Evolutionary conservation across 2,113 vertebrate genomes (phyloP), one percentile per base, ranked within the genome.

Genomic region (Erythrocercus mccallii): DNA sequence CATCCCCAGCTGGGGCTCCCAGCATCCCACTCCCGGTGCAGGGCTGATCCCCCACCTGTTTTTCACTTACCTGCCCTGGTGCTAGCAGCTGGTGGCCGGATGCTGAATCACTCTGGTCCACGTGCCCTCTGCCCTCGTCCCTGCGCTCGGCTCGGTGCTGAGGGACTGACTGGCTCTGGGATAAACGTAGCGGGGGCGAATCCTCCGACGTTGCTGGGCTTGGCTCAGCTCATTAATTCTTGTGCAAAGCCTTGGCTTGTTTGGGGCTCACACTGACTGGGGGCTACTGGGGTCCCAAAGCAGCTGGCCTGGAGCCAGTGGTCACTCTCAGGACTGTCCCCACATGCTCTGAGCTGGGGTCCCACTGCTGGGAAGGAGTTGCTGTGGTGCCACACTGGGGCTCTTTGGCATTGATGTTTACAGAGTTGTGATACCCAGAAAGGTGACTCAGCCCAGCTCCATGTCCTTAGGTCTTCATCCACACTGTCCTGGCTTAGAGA

Each of bases 381-480:
- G 37, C 50, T 9, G 44, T 5, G 9, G 5, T 35, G 56, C 45
- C 1, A 5, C 33, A 0, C 11, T 7, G 3, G 22, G 53, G 60
- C 54, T 35, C 50, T 42, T 60, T 25, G 27, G 60, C 51, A 38
- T 28, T 0, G 0, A 4, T 2, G 16, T 31, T 45, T 35, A 45
- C 0, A 0, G 48, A 45, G 31, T 8, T 0, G 0, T 1, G 6
- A 31, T 33, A 9, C 21, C 23, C 2, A 1, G 7, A 35, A 35
- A 48, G 28, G 57, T 53, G 24, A 23, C 85, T 89, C 72, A 44
- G 44, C 40, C 30, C 18, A 20, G 40, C 50, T 81, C 72, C 1
- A 0, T 5, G 37, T 53, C 24, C 33, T 6, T 17, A 15, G 2
- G 20, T 44, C 20, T 15, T 25, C 10, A 5, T 33, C 40, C 31